These are phyloP conservation scores for Lycia hirtaria DNA, from an alignment of 2,888 invertebrate genomes.

Conservation along the genomic window DNA sequence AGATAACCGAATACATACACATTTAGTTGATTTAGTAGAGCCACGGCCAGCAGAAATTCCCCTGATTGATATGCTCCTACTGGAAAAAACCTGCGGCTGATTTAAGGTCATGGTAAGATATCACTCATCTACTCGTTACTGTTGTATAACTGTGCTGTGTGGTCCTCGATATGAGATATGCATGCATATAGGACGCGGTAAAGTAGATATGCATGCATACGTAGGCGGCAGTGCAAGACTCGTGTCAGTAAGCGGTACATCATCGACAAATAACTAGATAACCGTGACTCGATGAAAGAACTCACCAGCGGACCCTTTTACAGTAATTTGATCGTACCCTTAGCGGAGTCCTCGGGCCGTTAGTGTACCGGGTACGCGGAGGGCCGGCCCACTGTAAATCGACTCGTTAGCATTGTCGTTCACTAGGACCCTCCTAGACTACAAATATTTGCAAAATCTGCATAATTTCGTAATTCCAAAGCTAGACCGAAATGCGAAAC, in stretches of 20 bases:
- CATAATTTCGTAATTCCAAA: conserved; percentile 25
- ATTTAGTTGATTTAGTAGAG: no score
- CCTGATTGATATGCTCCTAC: no score
- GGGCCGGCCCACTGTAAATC: conserved; percentile 7
- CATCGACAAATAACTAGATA: neutral
- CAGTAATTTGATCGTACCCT: conserved; percentile 15
- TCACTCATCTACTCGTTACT: no score
- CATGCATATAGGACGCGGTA: no score
- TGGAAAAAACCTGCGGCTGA: no score
- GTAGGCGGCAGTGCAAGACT: no score
- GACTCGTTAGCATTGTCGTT: conserved; percentile 16
- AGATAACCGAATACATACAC: no score
- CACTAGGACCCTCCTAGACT: neutral
- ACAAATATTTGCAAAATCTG: conserved; percentile 15
- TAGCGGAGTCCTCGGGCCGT: neutral
- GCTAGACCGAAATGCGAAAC: conserved; percentile 4
- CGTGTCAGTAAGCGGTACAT: neutral
- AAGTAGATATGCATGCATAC: no score
- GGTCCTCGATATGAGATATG: no score
- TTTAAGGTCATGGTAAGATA: no score
- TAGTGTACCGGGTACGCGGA: neutral
- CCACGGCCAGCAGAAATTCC: no score
- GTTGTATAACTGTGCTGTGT: no score
- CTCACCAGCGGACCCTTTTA: conserved; percentile 6
- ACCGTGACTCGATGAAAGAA: conserved; percentile 6